A percentile compares a stretch with the other conserved stretches of the same genome.
phyloP scores from a whole-genome alignment of 2,888 invertebrate genomes.

The Ferdinandea cuprea region DNA sequence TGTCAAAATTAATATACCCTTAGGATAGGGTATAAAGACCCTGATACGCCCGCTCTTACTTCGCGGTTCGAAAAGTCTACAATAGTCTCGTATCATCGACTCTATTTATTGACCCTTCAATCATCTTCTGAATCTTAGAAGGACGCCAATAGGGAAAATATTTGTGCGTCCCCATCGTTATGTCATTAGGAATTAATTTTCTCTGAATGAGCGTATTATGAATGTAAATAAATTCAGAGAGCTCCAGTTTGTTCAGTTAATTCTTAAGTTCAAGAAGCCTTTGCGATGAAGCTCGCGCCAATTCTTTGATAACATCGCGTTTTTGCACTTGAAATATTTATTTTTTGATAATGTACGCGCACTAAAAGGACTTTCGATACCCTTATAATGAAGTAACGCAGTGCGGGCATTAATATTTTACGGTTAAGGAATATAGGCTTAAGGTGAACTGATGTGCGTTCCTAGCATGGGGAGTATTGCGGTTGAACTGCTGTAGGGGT shows the following conservation, averaged over 20 bases:
- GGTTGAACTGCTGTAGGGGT: too few relatives aligned
- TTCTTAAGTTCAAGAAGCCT: conserved; percentile 85
- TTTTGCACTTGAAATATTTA: conserved; percentile 83
- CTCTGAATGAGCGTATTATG: conserved; percentile 87
- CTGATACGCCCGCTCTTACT: too few relatives aligned
- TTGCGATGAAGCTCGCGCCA: conserved; percentile 79
- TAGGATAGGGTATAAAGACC: too few relatives aligned
- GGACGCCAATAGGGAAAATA: conserved; percentile 84
- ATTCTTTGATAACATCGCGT: conserved; percentile 77
- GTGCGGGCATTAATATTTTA: too few relatives aligned
- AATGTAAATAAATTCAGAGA: conserved; percentile 86
- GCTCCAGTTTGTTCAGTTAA: conserved; percentile 84
- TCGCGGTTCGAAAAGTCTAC: too few relatives aligned
- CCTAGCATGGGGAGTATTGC: too few relatives aligned
- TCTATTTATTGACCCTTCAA: conserved; percentile 70
- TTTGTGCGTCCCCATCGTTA: conserved; percentile 84
- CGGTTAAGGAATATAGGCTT: too few relatives aligned
- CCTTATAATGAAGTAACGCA: too few relatives aligned
- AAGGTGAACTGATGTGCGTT: too few relatives aligned
- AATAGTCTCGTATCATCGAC: too few relatives aligned
- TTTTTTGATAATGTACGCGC: conserved; percentile 80
- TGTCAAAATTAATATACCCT: too few relatives aligned
- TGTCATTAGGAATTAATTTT: conserved; percentile 86
- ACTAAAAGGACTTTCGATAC: too few relatives aligned
- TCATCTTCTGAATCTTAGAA: conserved; percentile 77